These are phyloP conservation scores for Drosophila percnosoma DNA, from an alignment of 2,888 invertebrate genomes.

Conservation along the genomic window DNA sequence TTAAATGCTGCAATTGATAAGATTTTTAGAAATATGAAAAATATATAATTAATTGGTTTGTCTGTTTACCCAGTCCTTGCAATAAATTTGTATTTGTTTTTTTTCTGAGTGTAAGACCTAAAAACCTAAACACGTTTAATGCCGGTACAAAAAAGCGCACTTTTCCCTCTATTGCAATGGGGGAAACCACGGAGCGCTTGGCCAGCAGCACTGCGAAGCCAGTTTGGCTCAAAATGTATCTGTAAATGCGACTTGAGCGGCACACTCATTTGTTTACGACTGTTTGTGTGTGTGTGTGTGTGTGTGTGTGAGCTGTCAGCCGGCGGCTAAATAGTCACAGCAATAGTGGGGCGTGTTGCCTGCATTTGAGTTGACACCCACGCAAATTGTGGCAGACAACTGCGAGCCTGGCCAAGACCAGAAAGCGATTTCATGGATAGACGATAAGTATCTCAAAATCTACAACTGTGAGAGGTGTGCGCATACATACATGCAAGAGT, in stretches of 20 bases:
- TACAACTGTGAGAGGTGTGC: constrained; percentile 14
- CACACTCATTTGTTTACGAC: neutral
- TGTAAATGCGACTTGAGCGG: constrained; percentile 17
- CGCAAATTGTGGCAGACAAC: constrained; percentile 53
- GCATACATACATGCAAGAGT: constrained; percentile 7
- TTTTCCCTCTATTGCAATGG: constrained; percentile 43
- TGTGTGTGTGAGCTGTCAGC: constrained; percentile 4
- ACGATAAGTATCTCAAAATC: constrained; percentile 52
- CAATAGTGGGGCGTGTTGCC: constrained; percentile 34
- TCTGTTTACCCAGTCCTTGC: neutral
- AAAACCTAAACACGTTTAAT: constrained; percentile 77
- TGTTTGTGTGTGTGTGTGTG: neutral
- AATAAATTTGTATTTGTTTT: neutral
- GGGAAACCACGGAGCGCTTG: constrained; percentile 5
- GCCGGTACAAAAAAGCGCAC: constrained; percentile 53
- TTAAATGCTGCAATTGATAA: neutral
- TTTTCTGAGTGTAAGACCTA: constrained; percentile 39
- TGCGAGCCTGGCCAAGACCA: constrained; percentile 29
- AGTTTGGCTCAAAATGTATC: neutral
- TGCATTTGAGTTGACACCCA: constrained; percentile 68
- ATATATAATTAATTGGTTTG: neutral
- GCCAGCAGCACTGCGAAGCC: neutral
- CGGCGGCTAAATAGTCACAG: constrained; percentile 29
- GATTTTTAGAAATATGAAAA: neutral
- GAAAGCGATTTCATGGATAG: constrained; percentile 63